Evolutionary conservation across 2,797 vertebrate genomes (phyloP).

Genomic region (Oreortyx pictus): DNA sequence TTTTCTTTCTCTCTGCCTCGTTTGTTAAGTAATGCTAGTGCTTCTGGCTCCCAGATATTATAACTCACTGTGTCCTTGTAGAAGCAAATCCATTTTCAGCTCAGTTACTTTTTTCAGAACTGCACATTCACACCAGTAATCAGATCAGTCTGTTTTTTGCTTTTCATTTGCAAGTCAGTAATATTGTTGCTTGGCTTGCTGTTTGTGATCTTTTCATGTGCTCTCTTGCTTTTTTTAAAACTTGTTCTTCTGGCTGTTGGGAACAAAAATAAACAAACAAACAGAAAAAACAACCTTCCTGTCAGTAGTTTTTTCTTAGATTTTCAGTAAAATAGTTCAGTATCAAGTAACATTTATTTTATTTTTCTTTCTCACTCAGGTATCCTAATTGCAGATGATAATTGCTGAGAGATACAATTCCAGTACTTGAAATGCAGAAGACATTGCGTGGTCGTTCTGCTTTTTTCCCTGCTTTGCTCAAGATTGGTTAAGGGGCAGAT

Average conservation of each 20-base stretch:
- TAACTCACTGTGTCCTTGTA: not conserved
- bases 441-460: not conserved
- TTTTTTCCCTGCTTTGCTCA: not conserved
- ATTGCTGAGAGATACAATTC: not conserved
- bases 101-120: not conserved
- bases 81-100: not conserved
- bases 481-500: not conserved
- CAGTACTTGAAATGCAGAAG: not conserved
- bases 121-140: not conserved
- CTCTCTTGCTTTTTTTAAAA: not conserved
- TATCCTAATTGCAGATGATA: not conserved
- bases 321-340: not conserved
- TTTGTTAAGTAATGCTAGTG: not conserved
- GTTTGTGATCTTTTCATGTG: not conserved
- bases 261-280: not conserved
- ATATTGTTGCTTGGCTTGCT: not conserved
- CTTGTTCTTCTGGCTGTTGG: not conserved
- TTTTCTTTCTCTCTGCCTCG: accelerated
- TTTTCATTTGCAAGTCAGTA: not conserved
- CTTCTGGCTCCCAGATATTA: not conserved
- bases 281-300: not conserved
- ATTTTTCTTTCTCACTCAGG: not conserved
- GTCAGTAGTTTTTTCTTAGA: not conserved
- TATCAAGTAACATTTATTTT: not conserved
- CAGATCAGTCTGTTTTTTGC: not conserved